Evolutionary conservation across 2,888 invertebrate genomes (phyloP).

Genomic region (Epinotia bilunana): DNA sequence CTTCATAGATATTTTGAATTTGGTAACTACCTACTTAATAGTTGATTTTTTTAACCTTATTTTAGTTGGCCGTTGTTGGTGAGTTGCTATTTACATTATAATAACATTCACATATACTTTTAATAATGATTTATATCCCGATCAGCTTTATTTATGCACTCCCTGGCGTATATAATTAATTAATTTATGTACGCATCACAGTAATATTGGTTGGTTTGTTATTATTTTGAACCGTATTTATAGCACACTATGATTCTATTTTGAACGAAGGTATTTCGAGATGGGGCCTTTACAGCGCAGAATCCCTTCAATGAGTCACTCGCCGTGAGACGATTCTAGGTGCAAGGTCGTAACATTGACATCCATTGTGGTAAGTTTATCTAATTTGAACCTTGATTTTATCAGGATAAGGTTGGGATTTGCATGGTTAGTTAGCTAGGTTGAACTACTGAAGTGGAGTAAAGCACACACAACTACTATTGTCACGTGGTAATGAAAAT

Average conservation of each 20-base stretch:
- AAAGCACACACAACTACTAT: too few species aligned
- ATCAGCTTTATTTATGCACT: not conserved
- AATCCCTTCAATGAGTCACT: constrained; percentile 25
- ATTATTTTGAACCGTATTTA: not conserved
- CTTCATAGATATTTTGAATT: too few species aligned
- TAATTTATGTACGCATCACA: not conserved
- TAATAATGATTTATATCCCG: not conserved
- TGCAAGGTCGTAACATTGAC: constrained; percentile 41
- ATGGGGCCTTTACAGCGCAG: not conserved
- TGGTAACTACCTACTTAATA: too few species aligned
- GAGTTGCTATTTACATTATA: too few species aligned
- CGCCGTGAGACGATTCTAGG: constrained; percentile 28
- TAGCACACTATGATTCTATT: not conserved
- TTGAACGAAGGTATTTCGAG: not conserved
- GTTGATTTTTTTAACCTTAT: too few species aligned
- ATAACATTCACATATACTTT: not conserved
- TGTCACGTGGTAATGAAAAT: constrained; percentile 21
- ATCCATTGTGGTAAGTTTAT: constrained; percentile 3
- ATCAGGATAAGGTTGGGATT: not conserved
- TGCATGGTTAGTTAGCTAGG: constrained; percentile 9
- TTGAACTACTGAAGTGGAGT: constrained; percentile 17
- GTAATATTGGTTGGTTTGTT: not conserved
- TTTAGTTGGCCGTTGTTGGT: too few species aligned
- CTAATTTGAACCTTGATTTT: not conserved
- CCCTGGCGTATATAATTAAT: not conserved